Conservation (phyloP, 1,140 invertebrate genomes). For the Apis dorsata region DNA sequence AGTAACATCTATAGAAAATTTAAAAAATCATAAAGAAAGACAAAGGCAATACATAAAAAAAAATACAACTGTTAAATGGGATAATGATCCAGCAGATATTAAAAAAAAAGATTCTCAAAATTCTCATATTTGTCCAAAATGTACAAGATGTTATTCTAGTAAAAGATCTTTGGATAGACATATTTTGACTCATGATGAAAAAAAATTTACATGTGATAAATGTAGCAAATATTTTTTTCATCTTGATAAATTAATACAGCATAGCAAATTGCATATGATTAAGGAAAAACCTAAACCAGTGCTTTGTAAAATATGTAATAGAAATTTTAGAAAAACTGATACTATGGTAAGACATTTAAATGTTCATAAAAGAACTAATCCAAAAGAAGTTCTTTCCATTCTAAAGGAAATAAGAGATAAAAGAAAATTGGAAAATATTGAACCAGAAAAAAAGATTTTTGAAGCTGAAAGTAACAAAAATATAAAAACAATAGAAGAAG, state of each 20-base stretch:
- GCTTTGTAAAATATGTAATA: constrained; percentile 71
- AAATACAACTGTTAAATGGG: constrained; percentile 51
- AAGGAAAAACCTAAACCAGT: constrained; percentile 64
- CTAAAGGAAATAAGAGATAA: constrained; percentile 72
- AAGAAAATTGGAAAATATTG: constrained; percentile 62
- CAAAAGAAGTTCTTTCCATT: constrained; percentile 71
- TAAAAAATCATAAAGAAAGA: constrained; percentile 70
- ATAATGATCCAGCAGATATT: constrained; percentile 33
- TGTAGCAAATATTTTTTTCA: constrained; percentile 64
- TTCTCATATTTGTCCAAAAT: constrained; percentile 58
- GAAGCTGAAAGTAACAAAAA: constrained; percentile 3
- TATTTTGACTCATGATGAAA: constrained; percentile 49
- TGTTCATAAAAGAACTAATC: constrained; percentile 71
- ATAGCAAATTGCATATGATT: constrained; percentile 63
- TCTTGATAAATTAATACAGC: constrained; percentile 60
- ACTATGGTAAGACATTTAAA: constrained; percentile 75
- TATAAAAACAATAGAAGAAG: neutral
- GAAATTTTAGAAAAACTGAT: constrained; percentile 70
- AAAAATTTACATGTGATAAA: constrained; percentile 62
- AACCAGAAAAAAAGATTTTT: constrained; percentile 6
- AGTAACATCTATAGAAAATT: constrained; percentile 73
- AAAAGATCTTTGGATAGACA: constrained; percentile 66
- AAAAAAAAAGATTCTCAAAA: constrained; percentile 22
- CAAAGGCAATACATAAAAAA: constrained; percentile 74
- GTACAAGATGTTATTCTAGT: constrained; percentile 61